Evolutionary conservation across 2,797 vertebrate genomes (phyloP), one percentile per base, ranked within the genome.

Genomic region (Anguilla marmorata): DNA sequence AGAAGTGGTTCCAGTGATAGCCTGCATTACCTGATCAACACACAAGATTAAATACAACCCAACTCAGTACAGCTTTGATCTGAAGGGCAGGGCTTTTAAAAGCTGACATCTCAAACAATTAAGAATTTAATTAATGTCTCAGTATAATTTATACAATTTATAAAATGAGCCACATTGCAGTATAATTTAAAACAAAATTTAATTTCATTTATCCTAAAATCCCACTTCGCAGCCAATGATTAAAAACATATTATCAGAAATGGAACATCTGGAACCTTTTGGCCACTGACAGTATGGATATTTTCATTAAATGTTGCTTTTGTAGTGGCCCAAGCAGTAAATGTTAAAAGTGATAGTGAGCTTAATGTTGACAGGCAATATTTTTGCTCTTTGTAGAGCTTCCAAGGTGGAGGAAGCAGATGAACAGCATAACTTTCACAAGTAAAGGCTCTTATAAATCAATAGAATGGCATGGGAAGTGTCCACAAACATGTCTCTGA

Each of bases 241-340:
- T 96, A 95, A 96, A 96, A 96, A 95, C 93, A 94, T 95, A 96
- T 96, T 95, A 96, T 94, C 92, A 92, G 92, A 94, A 94, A 94
- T 85, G 90, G 88, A 91, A 92, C 91, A 92, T 91, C 92, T 91
- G 91, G 91, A 85, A 88, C 86, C 60, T 30, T 24, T 60, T 50
- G 58, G 56, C 86, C 76, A 66, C n/a, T 76, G 83, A 88, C 27
- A 7, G n/a, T 80, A 72, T 45, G 21, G 21, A 48, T 87, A 76
- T 30, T 85, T 88, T 88, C 82, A 2, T 84, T 86, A 72, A 82
- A 50, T 82, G 11, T 82, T 82, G 79, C 79, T 82, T 50, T 82
- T 82, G 41, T 45, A 50, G 79, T 45, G 5, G 48, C 21, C 41
- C n/a, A n/a, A 48, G 45, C 69, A 50, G 33, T 74, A 48, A 48